Percentiles rank a stretch among this genome's conserved stretches.
These are phyloP conservation scores for Venustaconcha ellipsiformis DNA, from an alignment of 1,140 invertebrate species.

Conservation along the genomic window DNA sequence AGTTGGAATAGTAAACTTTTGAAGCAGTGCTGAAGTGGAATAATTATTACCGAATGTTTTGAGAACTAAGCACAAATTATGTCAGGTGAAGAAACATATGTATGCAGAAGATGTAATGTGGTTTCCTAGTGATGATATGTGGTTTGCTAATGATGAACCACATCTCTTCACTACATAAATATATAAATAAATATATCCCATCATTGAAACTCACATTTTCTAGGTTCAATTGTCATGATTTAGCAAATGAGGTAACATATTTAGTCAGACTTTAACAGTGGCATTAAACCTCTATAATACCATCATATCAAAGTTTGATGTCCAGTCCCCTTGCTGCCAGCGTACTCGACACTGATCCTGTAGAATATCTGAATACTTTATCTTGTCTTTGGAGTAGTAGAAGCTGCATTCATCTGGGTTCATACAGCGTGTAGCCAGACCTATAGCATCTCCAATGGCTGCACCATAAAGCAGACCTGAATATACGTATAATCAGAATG, in stretches of 20 bases:
- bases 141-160: not conserved
- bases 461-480: slow-evolving; percentile 69
- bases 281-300: slow-evolving; percentile 39
- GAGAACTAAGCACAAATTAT: too few relatives aligned
- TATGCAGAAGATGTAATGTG: not conserved
- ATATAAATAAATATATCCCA: not conserved
- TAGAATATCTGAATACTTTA: slow-evolving; percentile 61
- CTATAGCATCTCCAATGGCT: slow-evolving; percentile 68
- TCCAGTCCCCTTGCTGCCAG: slow-evolving; percentile 68
- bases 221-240: not conserved
- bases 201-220: not conserved
- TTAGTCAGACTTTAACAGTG: not conserved
- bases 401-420: slow-evolving; percentile 64
- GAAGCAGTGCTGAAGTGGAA: too few relatives aligned
- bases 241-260: not conserved
- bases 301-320: slow-evolving; percentile 66
- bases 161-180: not conserved
- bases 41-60: too few relatives aligned
- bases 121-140: not conserved
- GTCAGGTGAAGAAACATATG: too few relatives aligned
- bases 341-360: slow-evolving; percentile 63
- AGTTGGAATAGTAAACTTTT: too few relatives aligned
- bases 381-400: slow-evolving; percentile 58
- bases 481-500: slow-evolving; percentile 2
- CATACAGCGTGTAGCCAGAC: slow-evolving; percentile 67